Conservation (phyloP, 2,888 invertebrate species). For the Helleia helle region DNA sequence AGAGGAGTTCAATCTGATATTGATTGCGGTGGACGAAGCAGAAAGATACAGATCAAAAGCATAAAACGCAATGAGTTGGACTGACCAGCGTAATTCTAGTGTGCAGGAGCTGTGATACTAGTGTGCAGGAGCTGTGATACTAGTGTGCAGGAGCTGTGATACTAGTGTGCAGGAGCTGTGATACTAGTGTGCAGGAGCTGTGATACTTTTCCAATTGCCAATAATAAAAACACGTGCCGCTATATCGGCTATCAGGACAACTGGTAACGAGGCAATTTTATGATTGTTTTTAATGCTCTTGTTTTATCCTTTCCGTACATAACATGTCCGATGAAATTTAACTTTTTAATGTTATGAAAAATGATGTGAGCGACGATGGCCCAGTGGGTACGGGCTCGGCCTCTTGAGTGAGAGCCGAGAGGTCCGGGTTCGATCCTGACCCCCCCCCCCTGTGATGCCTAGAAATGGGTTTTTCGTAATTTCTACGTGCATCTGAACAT, state of each 20-base stretch:
- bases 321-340: too few species aligned
- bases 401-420: too few species aligned
- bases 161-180: background rate
- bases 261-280: background rate
- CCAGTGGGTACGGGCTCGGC: too few species aligned
- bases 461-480: too few species aligned
- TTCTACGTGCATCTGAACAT: too few species aligned
- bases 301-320: too few species aligned
- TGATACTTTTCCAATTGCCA: background rate
- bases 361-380: too few species aligned
- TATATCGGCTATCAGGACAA: background rate
- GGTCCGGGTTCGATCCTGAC: too few species aligned
- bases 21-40: background rate
- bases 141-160: background rate
- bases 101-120: background rate
- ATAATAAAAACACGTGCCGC: background rate
- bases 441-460: too few species aligned
- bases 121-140: background rate
- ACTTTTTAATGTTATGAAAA: too few species aligned
- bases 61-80: conserved; percentile 6
- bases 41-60: conserved; percentile 4
- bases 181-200: background rate
- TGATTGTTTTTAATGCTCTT: background rate
- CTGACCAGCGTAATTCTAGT: background rate
- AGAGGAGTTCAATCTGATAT: too few species aligned